These are phyloP conservation scores for Philypnodon macrostomus DNA, from an alignment of 2,797 vertebrate species.

Conservation along the genomic window DNA sequence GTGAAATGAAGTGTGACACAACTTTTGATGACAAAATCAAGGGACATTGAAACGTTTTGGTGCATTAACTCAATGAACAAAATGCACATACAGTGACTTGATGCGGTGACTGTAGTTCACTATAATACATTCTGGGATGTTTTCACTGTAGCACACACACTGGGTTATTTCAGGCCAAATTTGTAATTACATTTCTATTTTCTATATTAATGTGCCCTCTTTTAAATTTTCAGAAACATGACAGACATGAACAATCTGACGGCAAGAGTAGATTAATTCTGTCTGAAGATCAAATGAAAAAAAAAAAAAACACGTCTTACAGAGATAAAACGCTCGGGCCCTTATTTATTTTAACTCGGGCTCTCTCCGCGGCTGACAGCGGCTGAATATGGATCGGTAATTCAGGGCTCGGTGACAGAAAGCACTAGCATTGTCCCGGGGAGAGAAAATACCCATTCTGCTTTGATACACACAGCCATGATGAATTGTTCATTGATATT, in stretches of 20 bases:
- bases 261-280: slow-evolving; percentile 15
- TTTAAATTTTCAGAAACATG: slow-evolving; percentile 11
- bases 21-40: too few relatives aligned
- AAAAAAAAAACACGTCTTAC: neutral
- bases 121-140: neutral
- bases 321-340: neutral
- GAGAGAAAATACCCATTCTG: slow-evolving; percentile 18
- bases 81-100: too few relatives aligned
- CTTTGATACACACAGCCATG: slow-evolving; percentile 19
- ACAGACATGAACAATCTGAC: slow-evolving; percentile 2
- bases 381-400: slow-evolving; percentile 29
- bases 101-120: neutral
- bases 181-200: slow-evolving; percentile 31
- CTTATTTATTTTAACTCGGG: slow-evolving; percentile 16
- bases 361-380: slow-evolving; percentile 8
- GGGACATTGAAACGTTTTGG: too few relatives aligned
- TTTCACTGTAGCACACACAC: slow-evolving; percentile 15
- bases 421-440: slow-evolving; percentile 3
- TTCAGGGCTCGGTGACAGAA: slow-evolving; percentile 24
- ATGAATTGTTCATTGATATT: slow-evolving; percentile 37
- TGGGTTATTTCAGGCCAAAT: slow-evolving; percentile 11
- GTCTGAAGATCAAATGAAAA: neutral
- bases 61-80: too few relatives aligned
- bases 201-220: neutral
- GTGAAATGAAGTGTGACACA: too few relatives aligned